Evolutionary conservation across 1,140 invertebrate species (phyloP), one percentile per base, ranked within the genome.

Genomic region (Dreissena rostriformis): DNA sequence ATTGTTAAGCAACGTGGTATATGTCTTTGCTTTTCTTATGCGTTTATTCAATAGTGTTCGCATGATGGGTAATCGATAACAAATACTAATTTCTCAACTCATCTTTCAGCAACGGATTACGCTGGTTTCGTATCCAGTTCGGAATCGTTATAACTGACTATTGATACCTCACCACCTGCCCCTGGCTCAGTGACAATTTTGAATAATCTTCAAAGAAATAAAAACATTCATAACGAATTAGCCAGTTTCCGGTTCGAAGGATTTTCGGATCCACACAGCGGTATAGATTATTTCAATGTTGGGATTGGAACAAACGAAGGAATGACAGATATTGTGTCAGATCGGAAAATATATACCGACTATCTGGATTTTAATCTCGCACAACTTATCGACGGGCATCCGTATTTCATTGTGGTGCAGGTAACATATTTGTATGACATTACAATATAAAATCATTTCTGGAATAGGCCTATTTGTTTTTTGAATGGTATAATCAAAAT

Each of bases 201-300:
- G 22, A 61, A 24, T 61, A 61, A 61, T 61, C 22, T 61, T 19
- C 22, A 61, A 19, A n/a, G 17, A 61, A 19, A 19, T 61, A 2
- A 24, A 11, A 6, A 5, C 22, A n/a, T 61, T 24, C 2, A 19
- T 6, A 2, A 24, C 57, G 17, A 61, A n/a, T n/a, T 61, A 61
- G 17, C 22, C 4, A n/a, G 17, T n/a, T 19, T 61, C 22, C 57
- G 57, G 22, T 61, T 61, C 17, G 22, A 61, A 61, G 57, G 22
- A 6, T 61, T 61, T 24, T 61, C 57, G 22, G 57, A 61, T 24
- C 17, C 22, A 61, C 17, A 61, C 17, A 61, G 57, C 57, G 17
- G 22, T 24, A 61, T 61, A 61, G 57, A 61, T 24, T 61, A 61
- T 61, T 61, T 61, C 57, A 61, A 61, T 61, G 57, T 61, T 6